Evolutionary conservation across 2,797 vertebrate genomes (phyloP), one percentile per base, ranked within the genome.

Genomic region (Gallirallus australis): DNA sequence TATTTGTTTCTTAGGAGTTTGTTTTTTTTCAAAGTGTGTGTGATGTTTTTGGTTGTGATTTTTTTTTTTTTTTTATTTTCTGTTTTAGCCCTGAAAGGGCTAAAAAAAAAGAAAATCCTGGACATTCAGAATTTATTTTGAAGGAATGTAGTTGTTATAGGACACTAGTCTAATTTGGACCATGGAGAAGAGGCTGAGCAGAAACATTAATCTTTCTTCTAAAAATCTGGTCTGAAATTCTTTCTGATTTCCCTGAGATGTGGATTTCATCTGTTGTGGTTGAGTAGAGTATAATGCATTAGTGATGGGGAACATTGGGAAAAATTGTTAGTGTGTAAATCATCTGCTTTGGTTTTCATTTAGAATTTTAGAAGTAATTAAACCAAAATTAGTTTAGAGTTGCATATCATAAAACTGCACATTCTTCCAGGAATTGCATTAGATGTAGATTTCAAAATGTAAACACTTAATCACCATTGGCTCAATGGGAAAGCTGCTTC

Each of bases 341-440:
- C 69, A 94, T 96, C 75, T 96, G 80, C 84, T 96, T 97, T 79
- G 35, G 64, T 95, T 96, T 96, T 79, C n/a, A 79, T 84, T 95
- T 83, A 83, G 89, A 89, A 78, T 89, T 92, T 91, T 91, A 84
- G 78, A 94, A 90, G 63, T 88, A 96, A 91, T 86, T 89, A 77
- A 95, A 96, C 12, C 33, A 75, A 84, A 75, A 50, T 78, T 89
- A 92, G 47, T 37, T 60, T 82, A 65, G 61, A 83, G 30, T 83
- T 92, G 28, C 70, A 8, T 81, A 64, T 89, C 64, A 82, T 86
- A 89, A 85, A 88, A 81, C 35, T 81, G 24, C 80, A 84, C 13
- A 28, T 92, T 76, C 15, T 93, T 82, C 52, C 60, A 86, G 90
- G n/a, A 89, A 45, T n/a, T 91, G 21, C 5, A 28, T 92, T 89